These are phyloP conservation scores for Zaprionus camerounensis DNA, from an alignment of 1,140 invertebrate genomes.

Conservation along the genomic window DNA sequence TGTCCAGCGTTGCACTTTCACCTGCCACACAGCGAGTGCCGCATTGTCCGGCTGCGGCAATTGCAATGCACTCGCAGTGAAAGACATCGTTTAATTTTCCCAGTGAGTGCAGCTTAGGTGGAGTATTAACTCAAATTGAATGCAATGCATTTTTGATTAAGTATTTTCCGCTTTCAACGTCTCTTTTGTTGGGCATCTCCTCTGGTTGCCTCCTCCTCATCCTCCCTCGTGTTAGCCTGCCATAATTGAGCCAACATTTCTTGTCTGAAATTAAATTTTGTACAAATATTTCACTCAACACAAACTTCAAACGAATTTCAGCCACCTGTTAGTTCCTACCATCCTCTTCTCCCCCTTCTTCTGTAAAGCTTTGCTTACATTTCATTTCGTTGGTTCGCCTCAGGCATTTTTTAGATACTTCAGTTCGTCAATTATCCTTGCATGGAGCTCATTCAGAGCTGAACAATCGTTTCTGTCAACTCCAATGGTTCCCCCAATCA, in stretches of 20 bases:
- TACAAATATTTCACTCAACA: slow-evolving; percentile 36
- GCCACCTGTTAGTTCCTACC: not conserved
- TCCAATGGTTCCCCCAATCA: not conserved
- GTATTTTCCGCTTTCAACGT: slow-evolving; percentile 38
- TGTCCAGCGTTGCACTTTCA: slow-evolving; percentile 13
- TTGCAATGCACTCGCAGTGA: slow-evolving; percentile 70
- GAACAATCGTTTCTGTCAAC: not conserved
- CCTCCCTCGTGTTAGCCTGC: not conserved
- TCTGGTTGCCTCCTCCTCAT: not conserved
- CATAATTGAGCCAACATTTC: slow-evolving; percentile 32
- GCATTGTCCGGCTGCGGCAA: slow-evolving; percentile 30
- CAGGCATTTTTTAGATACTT: slow-evolving; percentile 20
- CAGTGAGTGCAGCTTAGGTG: slow-evolving; percentile 51
- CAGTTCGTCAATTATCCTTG: slow-evolving; percentile 14
- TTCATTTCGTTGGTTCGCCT: slow-evolving; percentile 15
- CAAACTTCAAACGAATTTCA: slow-evolving; percentile 33
- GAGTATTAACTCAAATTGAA: slow-evolving; percentile 57
- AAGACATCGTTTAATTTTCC: slow-evolving; percentile 67
- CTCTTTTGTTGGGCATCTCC: slow-evolving; percentile 25
- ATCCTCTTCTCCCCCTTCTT: not conserved
- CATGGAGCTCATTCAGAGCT: not conserved
- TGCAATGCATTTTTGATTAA: slow-evolving; percentile 68
- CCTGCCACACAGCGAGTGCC: not conserved
- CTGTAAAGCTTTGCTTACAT: slow-evolving; percentile 9
- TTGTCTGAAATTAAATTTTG: slow-evolving; percentile 39